Percentiles rank a stretch among this genome's conserved stretches.
These are phyloP conservation scores for Hydroisotoma schaefferi DNA, from an alignment of 2,888 invertebrate genomes.

Conservation along the genomic window DNA sequence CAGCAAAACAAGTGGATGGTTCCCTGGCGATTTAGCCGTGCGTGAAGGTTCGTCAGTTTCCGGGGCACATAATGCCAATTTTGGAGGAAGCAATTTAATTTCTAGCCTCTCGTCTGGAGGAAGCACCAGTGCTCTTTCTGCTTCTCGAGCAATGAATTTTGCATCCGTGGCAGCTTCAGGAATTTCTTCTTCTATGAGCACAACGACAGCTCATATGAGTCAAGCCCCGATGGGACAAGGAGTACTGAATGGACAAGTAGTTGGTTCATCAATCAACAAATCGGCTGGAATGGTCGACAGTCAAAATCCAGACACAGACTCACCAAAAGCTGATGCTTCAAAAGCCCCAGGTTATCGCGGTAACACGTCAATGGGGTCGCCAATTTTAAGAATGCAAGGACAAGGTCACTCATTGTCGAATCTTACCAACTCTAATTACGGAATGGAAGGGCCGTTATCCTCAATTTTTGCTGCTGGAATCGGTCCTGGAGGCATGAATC, in stretches of 20 bases:
- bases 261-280: neutral
- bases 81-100: slow-evolving; percentile 15
- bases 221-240: slow-evolving; percentile 29
- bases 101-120: slow-evolving; percentile 16
- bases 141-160: slow-evolving; percentile 61
- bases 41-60: slow-evolving; percentile 16
- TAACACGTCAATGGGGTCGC: slow-evolving; percentile 51
- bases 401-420: slow-evolving; percentile 16
- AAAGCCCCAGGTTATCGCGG: slow-evolving; percentile 90
- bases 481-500: slow-evolving; percentile 18
- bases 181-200: slow-evolving; percentile 49
- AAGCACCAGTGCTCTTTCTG: slow-evolving; percentile 31
- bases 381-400: slow-evolving; percentile 40
- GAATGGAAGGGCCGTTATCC: slow-evolving; percentile 30
- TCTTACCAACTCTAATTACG: slow-evolving; percentile 15
- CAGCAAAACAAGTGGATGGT: slow-evolving; percentile 56
- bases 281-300: neutral
- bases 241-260: slow-evolving; percentile 20
- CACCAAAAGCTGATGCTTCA: slow-evolving; percentile 66
- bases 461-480: slow-evolving; percentile 39
- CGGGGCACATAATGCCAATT: slow-evolving; percentile 7
- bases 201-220: slow-evolving; percentile 42
- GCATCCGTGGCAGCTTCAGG: slow-evolving; percentile 66
- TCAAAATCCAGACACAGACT: slow-evolving; percentile 13
- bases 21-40: slow-evolving; percentile 42